A percentile compares a stretch with the other conserved stretches of the same genome.
Conservation (phyloP, 2,113 vertebrate genomes). For the Rhinogobius similis region DNA sequence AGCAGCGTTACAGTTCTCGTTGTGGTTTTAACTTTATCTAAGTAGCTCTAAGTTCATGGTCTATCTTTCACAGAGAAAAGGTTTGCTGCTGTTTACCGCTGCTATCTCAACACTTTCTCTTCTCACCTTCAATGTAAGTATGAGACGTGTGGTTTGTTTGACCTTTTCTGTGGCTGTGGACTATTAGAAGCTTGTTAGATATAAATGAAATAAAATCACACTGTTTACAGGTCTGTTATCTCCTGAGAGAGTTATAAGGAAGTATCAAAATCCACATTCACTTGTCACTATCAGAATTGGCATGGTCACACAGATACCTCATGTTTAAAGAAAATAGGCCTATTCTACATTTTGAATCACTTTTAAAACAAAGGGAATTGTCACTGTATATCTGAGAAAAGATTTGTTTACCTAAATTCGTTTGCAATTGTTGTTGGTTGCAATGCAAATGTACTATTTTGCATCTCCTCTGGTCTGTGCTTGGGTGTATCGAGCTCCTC, state of each 20-base stretch:
- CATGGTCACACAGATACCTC: too few relatives aligned
- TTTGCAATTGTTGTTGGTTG: slow-evolving; percentile 42
- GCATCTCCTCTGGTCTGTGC: slow-evolving; percentile 62
- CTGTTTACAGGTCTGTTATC: slow-evolving; percentile 45
- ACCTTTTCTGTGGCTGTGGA: slow-evolving; percentile 40
- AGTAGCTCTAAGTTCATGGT: not conserved
- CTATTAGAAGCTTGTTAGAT: slow-evolving; percentile 5
- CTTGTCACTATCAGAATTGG: slow-evolving; percentile 6
- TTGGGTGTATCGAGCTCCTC: slow-evolving; percentile 48
- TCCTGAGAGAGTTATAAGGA: slow-evolving; percentile 1
- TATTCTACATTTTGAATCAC: not conserved
- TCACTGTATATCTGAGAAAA: not conserved
- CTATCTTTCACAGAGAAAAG: not conserved
- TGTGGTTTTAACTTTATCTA: not conserved
- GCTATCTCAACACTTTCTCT: not conserved
- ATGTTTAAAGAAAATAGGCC: not conserved
- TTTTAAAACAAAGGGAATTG: not conserved
- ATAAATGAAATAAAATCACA: slow-evolving; percentile 24
- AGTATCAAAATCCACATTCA: slow-evolving; percentile 14
- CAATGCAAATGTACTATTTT: slow-evolving; percentile 75
- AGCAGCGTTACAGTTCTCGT: not conserved
- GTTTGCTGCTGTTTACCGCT: not conserved
- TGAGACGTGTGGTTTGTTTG: slow-evolving; percentile 39
- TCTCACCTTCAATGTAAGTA: not conserved
- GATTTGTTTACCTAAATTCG: slow-evolving; percentile 17